Conservation (phyloP, 2,113 vertebrate species). For the Zeus faber region DNA sequence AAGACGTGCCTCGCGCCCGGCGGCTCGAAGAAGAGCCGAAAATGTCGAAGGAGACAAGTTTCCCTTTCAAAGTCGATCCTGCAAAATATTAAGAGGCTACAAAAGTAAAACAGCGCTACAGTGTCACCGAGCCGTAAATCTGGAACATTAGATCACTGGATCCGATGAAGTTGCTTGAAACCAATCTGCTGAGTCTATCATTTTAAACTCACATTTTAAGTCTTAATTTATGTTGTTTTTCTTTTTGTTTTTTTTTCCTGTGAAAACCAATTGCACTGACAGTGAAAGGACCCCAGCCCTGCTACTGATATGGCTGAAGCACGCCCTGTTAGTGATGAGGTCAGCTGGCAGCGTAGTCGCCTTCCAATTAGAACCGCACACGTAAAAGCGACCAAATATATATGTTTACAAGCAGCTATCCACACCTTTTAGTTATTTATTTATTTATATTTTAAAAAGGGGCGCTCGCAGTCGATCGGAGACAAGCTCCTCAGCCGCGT, state of each 20-base stretch:
- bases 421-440: slow-evolving; percentile 1
- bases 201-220: neutral
- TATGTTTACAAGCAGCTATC: neutral
- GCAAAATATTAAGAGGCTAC: slow-evolving; percentile 51
- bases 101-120: slow-evolving; percentile 49
- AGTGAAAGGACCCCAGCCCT: slow-evolving; percentile 6
- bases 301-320: slow-evolving; percentile 24
- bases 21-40: slow-evolving; percentile 44
- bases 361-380: too few species aligned
- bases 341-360: too few species aligned
- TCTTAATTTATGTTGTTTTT: neutral
- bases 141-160: slow-evolving; percentile 3
- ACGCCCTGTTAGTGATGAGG: slow-evolving; percentile 43
- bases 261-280: neutral
- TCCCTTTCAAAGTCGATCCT: slow-evolving; percentile 22
- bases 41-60: slow-evolving; percentile 30
- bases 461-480: too few species aligned
- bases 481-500: too few species aligned
- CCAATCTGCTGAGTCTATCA: neutral
- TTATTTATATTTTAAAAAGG: too few species aligned
- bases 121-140: slow-evolving; percentile 26
- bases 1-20: slow-evolving; percentile 22
- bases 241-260: neutral
- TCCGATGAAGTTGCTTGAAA: neutral
- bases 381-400: slow-evolving; percentile 7